Base-by-base conservation (phyloP, 2,888 invertebrate genomes). In the Graphium colonna region DNA sequence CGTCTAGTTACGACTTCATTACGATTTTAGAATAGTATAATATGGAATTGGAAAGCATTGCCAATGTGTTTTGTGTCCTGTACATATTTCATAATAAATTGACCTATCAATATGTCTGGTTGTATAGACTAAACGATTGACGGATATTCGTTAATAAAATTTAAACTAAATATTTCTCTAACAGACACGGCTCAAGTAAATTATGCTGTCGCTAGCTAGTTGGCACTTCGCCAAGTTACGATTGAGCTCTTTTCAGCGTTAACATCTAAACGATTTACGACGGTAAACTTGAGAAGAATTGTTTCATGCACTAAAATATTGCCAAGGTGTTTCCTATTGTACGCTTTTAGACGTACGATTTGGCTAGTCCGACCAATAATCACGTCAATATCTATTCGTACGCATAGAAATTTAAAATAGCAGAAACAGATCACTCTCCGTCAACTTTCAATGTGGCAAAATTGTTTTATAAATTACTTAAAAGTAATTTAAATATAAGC, bases 141-240 rank as follows among this genome's bases (percentile, higher is more conserved):
- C 31, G 7, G 33, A 33, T 45, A 40, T 46, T 45, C 45, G 40
- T 52, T 56, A 42, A 44, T 45, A 38, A 1, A 10, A 9, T 31
- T 46, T 18, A 15, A 41, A 46, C 41, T 33, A 40, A 46, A 39
- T 8, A 50, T 52, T 47, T 46, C 51, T 44, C 52, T 46, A 57
- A 55, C 46, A 52, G 49, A 53, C 42, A 41, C 46, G 33, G 33
- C 46, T 21, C 46, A 49, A 33, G 53, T 46, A 53, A 41, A 52
- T 55, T 51, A 52, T 52, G 36, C 42, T 54, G 54, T 54, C 53
- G 38, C 44, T 54, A 17, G 42, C 39, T 31, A 17, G 12, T 51
- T 57, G 57, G 57, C 36, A 15, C 3, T 21, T 1, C 9, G 57
- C 57, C 57, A 51, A 36, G 16, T 26, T 40, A 39, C 13, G 36